Evolutionary conservation across 2,797 vertebrate genomes (phyloP).

Genomic region (Lophotriccus pileatus): DNA sequence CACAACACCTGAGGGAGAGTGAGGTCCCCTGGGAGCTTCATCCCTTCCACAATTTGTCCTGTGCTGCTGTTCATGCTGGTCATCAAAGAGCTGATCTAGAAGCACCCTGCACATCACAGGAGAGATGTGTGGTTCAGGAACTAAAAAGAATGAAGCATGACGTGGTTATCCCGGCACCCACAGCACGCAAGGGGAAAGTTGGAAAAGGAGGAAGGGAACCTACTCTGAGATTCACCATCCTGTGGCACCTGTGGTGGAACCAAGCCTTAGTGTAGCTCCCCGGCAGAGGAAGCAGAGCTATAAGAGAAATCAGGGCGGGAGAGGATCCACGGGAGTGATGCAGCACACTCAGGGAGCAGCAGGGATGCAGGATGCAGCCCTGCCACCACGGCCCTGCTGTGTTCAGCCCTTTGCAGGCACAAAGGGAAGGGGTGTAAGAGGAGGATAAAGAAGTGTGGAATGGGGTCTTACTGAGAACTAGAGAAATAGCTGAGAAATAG

Average conservation of each 20-base stretch:
- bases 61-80: fast-evolving
- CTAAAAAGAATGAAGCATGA: neutral
- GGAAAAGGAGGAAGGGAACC: neutral
- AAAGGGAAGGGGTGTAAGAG: neutral
- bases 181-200: fast-evolving
- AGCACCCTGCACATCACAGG: neutral
- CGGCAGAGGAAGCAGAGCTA: neutral
- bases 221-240: fast-evolving
- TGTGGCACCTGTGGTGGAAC: neutral
- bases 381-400: neutral
- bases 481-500: neutral
- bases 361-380: fast-evolving
- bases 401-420: neutral
- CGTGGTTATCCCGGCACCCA: fast-evolving
- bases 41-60: neutral
- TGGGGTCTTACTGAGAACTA: neutral
- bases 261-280: neutral
- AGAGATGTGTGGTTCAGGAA: fast-evolving
- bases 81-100: neutral
- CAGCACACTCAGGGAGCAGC: fast-evolving
- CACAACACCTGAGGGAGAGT: neutral
- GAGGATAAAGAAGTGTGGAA: neutral
- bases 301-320: neutral
- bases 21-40: neutral
- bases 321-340: fast-evolving